phyloP scores from a whole-genome alignment of 2,113 vertebrate genomes.

The Centropus bengalensis region DNA sequence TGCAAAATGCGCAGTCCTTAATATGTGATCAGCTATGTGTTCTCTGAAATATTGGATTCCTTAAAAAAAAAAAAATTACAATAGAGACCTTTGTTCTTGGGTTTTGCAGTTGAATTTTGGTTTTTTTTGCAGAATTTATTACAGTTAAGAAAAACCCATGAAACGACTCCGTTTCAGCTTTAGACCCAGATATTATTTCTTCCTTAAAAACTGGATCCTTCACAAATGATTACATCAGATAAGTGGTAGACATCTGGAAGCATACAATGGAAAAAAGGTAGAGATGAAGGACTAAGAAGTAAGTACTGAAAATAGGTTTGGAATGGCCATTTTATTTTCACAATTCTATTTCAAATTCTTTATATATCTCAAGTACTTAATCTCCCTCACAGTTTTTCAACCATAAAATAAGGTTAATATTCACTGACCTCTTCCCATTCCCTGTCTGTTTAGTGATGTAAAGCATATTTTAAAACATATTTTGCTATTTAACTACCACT shows the following conservation, averaged over 20 bases:
- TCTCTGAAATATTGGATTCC: not conserved
- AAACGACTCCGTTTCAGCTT: not conserved
- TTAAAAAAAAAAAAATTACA: not conserved
- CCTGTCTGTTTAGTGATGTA: not conserved
- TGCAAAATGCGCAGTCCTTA: not conserved
- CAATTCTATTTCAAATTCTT: constrained; percentile 7
- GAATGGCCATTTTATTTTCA: constrained; percentile 46
- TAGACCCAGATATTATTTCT: not conserved
- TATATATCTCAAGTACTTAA: constrained; percentile 34
- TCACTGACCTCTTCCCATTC: not conserved
- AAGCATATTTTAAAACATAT: not conserved
- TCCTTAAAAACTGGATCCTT: not conserved
- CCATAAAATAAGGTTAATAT: constrained; percentile 19
- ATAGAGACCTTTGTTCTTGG: not conserved
- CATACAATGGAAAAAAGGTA: not conserved
- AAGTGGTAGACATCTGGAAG: constrained; percentile 10
- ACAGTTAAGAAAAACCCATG: not conserved
- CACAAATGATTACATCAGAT: constrained; percentile 13
- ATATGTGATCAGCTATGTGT: not conserved
- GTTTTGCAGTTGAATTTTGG: not conserved
- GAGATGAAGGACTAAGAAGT: constrained; percentile 36
- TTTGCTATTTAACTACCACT: not conserved
- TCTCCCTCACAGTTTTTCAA: not conserved
- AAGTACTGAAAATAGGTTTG: constrained; percentile 42
- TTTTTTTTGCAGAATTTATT: not conserved